Percentiles rank a stretch among this genome's conserved stretches.
These are phyloP conservation scores for Columba janthina DNA, from an alignment of 2,113 vertebrate species.

Conservation along the genomic window DNA sequence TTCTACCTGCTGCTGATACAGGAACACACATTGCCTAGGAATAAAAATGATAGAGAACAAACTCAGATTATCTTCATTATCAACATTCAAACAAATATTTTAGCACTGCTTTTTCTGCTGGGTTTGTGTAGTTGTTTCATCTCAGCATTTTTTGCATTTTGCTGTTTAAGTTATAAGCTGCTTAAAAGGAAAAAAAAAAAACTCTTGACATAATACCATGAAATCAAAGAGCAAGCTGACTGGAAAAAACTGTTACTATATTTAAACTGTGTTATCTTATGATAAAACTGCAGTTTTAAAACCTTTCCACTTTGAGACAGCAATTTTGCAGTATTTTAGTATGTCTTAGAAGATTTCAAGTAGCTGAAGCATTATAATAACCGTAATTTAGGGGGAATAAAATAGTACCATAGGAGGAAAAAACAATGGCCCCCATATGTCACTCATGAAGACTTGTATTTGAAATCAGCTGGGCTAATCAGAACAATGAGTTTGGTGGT, in stretches of 20 bases:
- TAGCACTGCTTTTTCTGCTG: background rate
- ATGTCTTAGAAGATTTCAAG: constrained; percentile 39
- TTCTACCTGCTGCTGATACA: constrained; percentile 38
- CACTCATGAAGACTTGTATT: background rate
- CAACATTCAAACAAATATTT: background rate
- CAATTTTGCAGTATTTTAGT: constrained; percentile 58
- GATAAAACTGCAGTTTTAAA: constrained; percentile 68
- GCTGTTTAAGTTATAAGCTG: constrained; percentile 50
- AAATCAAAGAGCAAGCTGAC: constrained; percentile 73
- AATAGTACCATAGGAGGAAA: constrained; percentile 26
- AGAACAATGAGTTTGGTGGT: constrained; percentile 16
- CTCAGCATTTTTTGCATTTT: constrained; percentile 11
- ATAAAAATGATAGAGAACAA: background rate
- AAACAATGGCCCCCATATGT: constrained; percentile 44
- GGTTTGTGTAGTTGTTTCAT: background rate
- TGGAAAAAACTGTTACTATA: constrained; percentile 69
- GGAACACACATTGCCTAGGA: background rate
- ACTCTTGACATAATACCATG: constrained; percentile 65
- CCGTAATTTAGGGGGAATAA: constrained; percentile 37
- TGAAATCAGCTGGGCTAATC: constrained; percentile 1
- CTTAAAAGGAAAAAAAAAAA: constrained; percentile 6
- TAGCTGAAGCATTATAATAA: constrained; percentile 45
- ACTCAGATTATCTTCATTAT: background rate
- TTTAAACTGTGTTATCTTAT: constrained; percentile 76
- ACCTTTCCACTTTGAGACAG: constrained; percentile 58